A percentile compares a stretch with the other conserved stretches of the same genome.
phyloP scores from a whole-genome alignment of 2,113 vertebrate genomes.

The Aphyosemion australe region DNA sequence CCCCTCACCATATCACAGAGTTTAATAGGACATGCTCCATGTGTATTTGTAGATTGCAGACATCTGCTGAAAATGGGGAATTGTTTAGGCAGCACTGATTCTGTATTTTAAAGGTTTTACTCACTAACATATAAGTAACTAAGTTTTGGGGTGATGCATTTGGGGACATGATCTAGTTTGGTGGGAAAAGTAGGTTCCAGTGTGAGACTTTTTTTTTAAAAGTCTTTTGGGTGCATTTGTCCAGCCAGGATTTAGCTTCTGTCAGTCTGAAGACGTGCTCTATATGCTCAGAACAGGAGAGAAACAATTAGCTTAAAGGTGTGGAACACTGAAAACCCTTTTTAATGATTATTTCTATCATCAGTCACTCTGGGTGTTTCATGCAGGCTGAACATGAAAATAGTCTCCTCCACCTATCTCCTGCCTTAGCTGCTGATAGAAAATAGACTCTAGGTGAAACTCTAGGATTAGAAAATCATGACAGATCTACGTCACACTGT shows the following conservation, averaged over 20 bases:
- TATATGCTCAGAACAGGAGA: neutral
- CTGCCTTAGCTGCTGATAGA: too few species aligned
- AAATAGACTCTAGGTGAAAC: too few species aligned
- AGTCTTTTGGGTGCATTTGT: conserved; percentile 48
- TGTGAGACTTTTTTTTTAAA: conserved; percentile 18
- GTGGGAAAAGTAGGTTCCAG: conserved; percentile 62
- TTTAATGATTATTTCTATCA: too few species aligned
- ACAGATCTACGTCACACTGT: too few species aligned
- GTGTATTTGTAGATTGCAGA: conserved; percentile 77
- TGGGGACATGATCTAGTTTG: conserved; percentile 64
- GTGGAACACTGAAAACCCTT: too few species aligned
- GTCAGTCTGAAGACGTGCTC: neutral
- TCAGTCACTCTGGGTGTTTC: too few species aligned
- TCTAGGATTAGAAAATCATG: too few species aligned
- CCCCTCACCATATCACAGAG: conserved; percentile 60
- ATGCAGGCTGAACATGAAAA: too few species aligned
- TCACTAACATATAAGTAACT: conserved; percentile 54
- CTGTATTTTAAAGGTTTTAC: conserved; percentile 60
- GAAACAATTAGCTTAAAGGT: too few species aligned
- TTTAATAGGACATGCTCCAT: conserved; percentile 80
- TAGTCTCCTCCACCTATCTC: too few species aligned
- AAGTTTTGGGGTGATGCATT: conserved; percentile 49
- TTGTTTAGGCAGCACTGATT: conserved; percentile 59
- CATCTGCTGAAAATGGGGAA: conserved; percentile 65
- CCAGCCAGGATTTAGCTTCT: conserved; percentile 31